phyloP scores from a whole-genome alignment of 1,140 invertebrate species.

The Monochamus saltuarius region DNA sequence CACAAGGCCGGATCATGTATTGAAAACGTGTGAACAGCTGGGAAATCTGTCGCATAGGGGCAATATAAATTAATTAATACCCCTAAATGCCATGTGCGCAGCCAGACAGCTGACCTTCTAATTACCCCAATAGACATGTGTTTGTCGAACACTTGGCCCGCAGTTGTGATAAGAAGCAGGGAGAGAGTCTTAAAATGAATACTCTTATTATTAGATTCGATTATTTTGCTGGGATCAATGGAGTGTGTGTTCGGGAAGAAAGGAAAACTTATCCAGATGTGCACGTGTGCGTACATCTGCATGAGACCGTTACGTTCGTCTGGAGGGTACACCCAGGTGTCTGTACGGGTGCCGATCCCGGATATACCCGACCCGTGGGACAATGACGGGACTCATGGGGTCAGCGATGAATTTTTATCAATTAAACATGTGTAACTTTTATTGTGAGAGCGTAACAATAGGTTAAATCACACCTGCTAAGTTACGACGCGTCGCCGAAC shows the following conservation, averaged over 20 bases:
- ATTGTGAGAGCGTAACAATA: constrained; percentile 26
- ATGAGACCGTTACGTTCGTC: constrained; percentile 36
- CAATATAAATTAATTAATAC: constrained; percentile 35
- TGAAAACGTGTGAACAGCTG: constrained; percentile 11
- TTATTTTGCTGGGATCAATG: constrained; percentile 22
- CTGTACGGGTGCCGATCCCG: constrained; percentile 27
- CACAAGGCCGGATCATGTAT: too few species aligned
- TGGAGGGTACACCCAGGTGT: constrained; percentile 36
- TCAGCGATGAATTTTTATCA: constrained; percentile 17
- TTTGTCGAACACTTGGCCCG: too few species aligned
- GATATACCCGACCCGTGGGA: constrained; percentile 13
- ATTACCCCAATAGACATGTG: neutral
- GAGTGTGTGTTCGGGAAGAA: constrained; percentile 20
- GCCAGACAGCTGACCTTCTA: constrained; percentile 33
- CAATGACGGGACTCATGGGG: constrained; percentile 1
- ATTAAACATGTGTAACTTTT: constrained; percentile 18
- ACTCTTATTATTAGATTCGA: constrained; percentile 26
- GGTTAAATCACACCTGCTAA: constrained; percentile 30
- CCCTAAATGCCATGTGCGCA: constrained; percentile 23
- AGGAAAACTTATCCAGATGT: constrained; percentile 41
- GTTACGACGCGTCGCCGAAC: constrained; percentile 16
- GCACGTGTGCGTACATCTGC: constrained; percentile 44
- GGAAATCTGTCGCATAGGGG: constrained; percentile 28
- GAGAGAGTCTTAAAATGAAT: too few species aligned
- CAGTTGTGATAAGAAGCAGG: too few species aligned